phyloP scores from a whole-genome alignment of 2,113 vertebrate species.

The Mobula birostris region DNA sequence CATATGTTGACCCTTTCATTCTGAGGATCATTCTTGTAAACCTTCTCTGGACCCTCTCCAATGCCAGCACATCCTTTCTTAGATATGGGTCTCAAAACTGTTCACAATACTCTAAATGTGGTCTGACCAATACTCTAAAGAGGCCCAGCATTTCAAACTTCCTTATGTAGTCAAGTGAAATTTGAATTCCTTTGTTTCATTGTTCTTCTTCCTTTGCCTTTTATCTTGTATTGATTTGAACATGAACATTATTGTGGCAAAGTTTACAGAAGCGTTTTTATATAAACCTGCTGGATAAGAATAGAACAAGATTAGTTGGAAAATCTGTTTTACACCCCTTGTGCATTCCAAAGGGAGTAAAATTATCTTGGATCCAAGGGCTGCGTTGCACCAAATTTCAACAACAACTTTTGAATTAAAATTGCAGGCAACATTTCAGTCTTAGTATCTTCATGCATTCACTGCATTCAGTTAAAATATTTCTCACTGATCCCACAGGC shows the following conservation, averaged over 20 bases:
- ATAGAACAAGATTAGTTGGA: background rate
- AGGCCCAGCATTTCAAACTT: too few relatives aligned
- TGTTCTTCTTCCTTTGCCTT: background rate
- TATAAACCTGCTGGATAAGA: background rate
- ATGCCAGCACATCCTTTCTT: too few relatives aligned
- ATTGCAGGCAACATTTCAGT: too few relatives aligned
- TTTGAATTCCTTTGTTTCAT: background rate
- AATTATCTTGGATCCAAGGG: background rate
- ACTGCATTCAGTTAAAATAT: conserved; percentile 43
- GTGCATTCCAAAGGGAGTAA: background rate
- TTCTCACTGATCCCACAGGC: conserved; percentile 52
- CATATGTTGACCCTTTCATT: too few relatives aligned
- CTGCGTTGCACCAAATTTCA: background rate
- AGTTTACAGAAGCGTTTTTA: background rate
- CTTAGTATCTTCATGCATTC: background rate
- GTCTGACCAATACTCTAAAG: too few relatives aligned
- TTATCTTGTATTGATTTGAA: background rate
- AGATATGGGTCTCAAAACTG: too few relatives aligned
- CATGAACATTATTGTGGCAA: conserved; percentile 7
- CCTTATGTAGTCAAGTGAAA: background rate
- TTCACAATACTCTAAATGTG: too few relatives aligned
- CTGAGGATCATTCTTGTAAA: too few relatives aligned
- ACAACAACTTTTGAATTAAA: background rate
- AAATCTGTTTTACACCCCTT: background rate
- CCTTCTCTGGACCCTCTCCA: too few relatives aligned